phyloP scores from a whole-genome alignment of 2,113 vertebrate species.

The Gobiocypris rarus region DNA sequence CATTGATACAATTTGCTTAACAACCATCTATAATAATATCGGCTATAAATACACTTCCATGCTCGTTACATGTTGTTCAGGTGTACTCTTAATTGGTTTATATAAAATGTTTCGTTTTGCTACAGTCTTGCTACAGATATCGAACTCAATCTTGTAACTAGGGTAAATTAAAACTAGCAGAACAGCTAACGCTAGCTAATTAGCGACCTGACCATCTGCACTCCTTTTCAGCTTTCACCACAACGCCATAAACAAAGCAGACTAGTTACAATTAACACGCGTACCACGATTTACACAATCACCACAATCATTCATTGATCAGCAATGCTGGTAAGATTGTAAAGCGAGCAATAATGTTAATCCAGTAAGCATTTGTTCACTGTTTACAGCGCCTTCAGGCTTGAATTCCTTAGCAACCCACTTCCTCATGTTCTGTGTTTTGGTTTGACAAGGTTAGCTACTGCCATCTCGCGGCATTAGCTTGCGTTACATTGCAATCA shows the following conservation, averaged over 20 bases:
- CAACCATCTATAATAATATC: not conserved
- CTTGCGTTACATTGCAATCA: not conserved
- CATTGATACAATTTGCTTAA: not conserved
- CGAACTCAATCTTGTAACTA: not conserved
- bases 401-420: conserved; percentile 52
- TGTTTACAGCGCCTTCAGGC: conserved; percentile 16
- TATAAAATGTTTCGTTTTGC: not conserved
- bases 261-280: not conserved
- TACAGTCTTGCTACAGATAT: not conserved
- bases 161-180: not conserved
- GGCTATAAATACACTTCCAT: not conserved
- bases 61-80: not conserved
- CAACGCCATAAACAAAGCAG: not conserved
- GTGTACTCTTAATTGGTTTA: not conserved
- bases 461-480: conserved; percentile 19
- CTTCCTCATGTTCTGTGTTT: conserved; percentile 6
- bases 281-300: not conserved
- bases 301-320: not conserved
- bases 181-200: not conserved
- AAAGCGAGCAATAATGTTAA: not conserved
- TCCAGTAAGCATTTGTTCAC: not conserved
- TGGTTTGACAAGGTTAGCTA: not conserved
- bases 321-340: not conserved
- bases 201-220: not conserved
- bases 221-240: not conserved